These are phyloP conservation scores for Formica selysi DNA, from an alignment of 1,140 invertebrate genomes.

Conservation along the genomic window DNA sequence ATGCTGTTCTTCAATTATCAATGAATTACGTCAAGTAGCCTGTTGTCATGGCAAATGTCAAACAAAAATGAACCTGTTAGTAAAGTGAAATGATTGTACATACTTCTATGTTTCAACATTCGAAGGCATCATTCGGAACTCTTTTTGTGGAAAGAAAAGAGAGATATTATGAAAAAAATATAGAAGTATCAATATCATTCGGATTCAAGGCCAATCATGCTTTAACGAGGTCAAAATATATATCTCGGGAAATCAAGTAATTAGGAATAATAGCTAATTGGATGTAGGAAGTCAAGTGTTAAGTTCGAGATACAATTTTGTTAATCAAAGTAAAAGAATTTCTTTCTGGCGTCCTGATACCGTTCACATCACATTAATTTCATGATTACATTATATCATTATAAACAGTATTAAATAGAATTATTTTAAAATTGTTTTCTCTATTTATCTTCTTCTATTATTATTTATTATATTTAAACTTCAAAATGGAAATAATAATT, in stretches of 20 bases:
- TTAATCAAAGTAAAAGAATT: background rate
- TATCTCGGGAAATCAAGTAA: constrained; percentile 13
- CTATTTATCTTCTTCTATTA: background rate
- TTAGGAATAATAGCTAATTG: constrained; percentile 31
- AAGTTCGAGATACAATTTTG: background rate
- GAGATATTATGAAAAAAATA: too few relatives aligned
- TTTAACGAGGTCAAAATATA: constrained; percentile 18
- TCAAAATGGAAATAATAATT: background rate
- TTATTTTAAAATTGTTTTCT: constrained; percentile 13
- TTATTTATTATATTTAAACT: background rate
- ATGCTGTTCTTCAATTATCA: constrained; percentile 64
- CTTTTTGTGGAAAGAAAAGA: background rate
- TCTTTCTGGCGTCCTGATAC: background rate
- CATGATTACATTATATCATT: background rate
- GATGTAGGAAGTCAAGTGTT: constrained; percentile 18
- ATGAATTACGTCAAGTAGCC: constrained; percentile 67
- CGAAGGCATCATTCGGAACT: background rate
- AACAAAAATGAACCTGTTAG: background rate
- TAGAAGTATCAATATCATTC: background rate
- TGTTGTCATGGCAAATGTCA: constrained; percentile 55
- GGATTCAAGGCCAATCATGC: background rate
- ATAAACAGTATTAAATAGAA: background rate
- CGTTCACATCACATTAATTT: constrained; percentile 1
- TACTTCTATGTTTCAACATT: background rate
- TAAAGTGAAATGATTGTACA: background rate